Evolutionary conservation across 2,888 invertebrate species (phyloP).

Genomic region (Celastrina argiolus): DNA sequence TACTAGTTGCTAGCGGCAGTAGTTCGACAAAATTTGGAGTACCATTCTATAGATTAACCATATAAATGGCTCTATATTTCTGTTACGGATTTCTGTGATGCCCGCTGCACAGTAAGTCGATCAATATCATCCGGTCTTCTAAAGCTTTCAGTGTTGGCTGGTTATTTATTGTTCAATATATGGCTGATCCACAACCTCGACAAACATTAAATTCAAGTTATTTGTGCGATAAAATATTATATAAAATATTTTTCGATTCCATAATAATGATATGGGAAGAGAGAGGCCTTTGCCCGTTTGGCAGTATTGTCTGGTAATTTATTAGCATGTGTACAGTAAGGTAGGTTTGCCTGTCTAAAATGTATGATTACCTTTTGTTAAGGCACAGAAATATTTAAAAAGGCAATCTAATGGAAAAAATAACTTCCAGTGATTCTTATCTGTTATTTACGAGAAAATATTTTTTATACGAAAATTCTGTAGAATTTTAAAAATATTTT

Average conservation of each 20-base stretch:
- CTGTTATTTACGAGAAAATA: too few relatives aligned
- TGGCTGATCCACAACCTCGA: background rate
- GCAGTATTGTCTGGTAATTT: too few relatives aligned
- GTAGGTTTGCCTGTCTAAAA: too few relatives aligned
- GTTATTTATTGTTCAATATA: background rate
- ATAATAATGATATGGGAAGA: too few relatives aligned
- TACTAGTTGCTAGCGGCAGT: background rate
- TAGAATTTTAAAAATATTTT: background rate
- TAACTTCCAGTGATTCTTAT: too few relatives aligned
- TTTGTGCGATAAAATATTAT: background rate
- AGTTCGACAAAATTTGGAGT: background rate
- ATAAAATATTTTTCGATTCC: too few relatives aligned
- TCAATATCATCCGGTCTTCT: background rate
- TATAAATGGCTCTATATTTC: background rate
- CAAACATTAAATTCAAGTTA: background rate
- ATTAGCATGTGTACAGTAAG: too few relatives aligned
- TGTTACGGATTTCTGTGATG: background rate
- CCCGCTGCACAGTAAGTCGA: slow-evolving; percentile 1
- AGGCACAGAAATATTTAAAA: too few relatives aligned
- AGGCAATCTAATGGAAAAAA: too few relatives aligned
- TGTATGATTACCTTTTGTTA: too few relatives aligned
- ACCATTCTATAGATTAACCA: background rate
- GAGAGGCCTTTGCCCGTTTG: too few relatives aligned
- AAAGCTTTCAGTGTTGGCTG: background rate
- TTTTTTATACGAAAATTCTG: background rate